These are phyloP conservation scores for Drosophila ogumai DNA, from an alignment of 1,140 invertebrate genomes.

Conservation along the genomic window DNA sequence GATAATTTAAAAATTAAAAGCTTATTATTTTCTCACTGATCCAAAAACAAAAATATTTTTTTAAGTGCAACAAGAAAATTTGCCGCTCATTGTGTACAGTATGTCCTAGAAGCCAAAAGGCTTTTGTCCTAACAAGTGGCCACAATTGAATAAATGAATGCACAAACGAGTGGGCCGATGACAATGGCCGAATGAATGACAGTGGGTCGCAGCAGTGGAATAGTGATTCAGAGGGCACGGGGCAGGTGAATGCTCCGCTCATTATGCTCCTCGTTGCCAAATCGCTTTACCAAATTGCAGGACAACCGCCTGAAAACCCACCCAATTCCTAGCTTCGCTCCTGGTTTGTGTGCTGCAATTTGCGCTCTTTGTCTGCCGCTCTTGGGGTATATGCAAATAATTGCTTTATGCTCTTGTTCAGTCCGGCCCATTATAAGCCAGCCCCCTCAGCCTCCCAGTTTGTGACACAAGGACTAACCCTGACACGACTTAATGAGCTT, in stretches of 20 bases:
- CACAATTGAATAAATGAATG: constrained; percentile 83
- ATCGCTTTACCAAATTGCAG: constrained; percentile 19
- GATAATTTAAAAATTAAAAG: not conserved
- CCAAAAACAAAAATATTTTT: not conserved
- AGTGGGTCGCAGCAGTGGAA: constrained; percentile 8
- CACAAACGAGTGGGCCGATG: constrained; percentile 58
- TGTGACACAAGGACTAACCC: constrained; percentile 22
- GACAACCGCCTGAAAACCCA: constrained; percentile 18
- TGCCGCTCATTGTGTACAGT: constrained; percentile 58
- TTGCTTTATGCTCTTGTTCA: constrained; percentile 75
- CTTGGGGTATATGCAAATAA: constrained; percentile 72
- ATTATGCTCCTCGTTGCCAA: constrained; percentile 27
- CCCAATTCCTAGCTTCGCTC: constrained; percentile 10
- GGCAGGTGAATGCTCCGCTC: constrained; percentile 59
- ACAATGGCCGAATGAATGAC: constrained; percentile 26
- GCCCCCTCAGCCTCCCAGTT: not conserved
- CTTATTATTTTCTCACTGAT: not conserved
- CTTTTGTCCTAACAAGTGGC: constrained; percentile 77
- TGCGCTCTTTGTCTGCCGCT: constrained; percentile 64
- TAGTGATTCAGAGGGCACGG: constrained; percentile 13
- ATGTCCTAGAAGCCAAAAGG: constrained; percentile 45
- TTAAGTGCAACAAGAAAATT: constrained; percentile 43
- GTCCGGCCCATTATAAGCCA: constrained; percentile 51
- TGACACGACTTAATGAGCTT: constrained; percentile 72
- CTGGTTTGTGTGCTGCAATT: constrained; percentile 57